Evolutionary conservation across 2,113 vertebrate genomes (phyloP), one percentile per base, ranked within the genome.

Genomic region (Eulemur macaco): DNA sequence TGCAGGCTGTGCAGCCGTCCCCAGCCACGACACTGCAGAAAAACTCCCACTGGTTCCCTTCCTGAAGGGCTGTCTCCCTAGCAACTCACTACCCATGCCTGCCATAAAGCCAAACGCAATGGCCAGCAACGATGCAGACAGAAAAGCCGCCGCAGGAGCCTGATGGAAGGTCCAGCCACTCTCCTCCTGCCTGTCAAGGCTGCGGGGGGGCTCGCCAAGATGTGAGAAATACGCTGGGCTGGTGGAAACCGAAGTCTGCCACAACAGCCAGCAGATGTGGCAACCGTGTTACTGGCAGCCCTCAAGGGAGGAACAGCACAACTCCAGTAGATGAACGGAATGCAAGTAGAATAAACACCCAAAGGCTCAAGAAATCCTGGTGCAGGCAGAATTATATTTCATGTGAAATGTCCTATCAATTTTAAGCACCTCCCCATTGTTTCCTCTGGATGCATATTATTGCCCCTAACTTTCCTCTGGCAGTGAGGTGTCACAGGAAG

Each of bases 21-120:
- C 39, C 45, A 52, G 45, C 56, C 63, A 34, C 2, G 56, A 63
- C 56, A 58, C 21, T 78, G 93, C 47, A 42, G 47, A 52, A 84
- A 23, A 54, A 81, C 69, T 86, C 88, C 93, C 80, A 82, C 66
- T 83, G 50, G 74, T 45, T 95, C 25, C 68, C 71, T 81, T 50
- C 27, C 73, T 47, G 42, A 76, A 27, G 34, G 76, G 58, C 54
- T 39, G 91, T 97, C 86, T 86, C 97, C 96, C 76, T 97, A 90
- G 93, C 88, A 94, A 97, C 91, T 18, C 31, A 42, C 29, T 91
- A 60, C 68, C 85, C 81, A 93, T 27, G 39, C 86, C 87, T 60
- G 64, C 76, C 45, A 60, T 69, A 54, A 91, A 23, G 52, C 34
- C 85, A 85, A 89, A 64, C 45, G 21, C 10, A 25, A 92, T 42